These are phyloP conservation scores for Arion vulgaris DNA, from an alignment of 1,140 invertebrate genomes.

Conservation along the genomic window DNA sequence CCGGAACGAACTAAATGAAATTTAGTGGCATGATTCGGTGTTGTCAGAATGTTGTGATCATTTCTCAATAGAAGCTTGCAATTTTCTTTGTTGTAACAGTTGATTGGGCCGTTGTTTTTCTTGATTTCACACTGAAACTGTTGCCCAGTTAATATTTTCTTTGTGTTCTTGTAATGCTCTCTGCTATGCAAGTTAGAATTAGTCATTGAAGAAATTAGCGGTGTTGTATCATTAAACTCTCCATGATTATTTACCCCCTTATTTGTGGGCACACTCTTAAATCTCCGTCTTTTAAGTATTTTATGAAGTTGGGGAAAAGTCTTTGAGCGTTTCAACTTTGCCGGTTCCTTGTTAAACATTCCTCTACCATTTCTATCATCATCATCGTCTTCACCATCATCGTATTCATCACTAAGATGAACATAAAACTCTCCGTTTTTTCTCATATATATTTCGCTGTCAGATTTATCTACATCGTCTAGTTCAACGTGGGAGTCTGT, in stretches of 20 bases:
- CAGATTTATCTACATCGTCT: constrained; percentile 61
- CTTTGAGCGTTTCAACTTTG: background rate
- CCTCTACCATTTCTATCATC: constrained; percentile 1
- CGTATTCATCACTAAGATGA: constrained; percentile 36
- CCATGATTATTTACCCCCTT: too few relatives aligned
- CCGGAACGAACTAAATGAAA: background rate
- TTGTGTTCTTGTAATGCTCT: background rate
- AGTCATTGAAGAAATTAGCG: background rate
- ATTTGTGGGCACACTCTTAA: background rate
- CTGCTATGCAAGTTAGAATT: background rate
- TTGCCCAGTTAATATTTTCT: background rate
- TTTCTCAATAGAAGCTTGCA: too few relatives aligned
- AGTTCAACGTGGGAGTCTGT: constrained; percentile 59
- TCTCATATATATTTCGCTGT: constrained; percentile 51
- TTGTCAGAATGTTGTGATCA: background rate
- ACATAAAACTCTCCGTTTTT: constrained; percentile 31
- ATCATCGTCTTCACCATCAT: constrained; percentile 22
- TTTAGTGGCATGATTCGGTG: too few relatives aligned
- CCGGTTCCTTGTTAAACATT: too few relatives aligned
- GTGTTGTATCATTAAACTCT: background rate
- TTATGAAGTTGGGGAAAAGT: constrained; percentile 27
- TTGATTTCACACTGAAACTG: background rate
- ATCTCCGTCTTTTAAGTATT: background rate
- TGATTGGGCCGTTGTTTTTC: background rate
- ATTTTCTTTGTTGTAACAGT: constrained; percentile 26